These are phyloP conservation scores for Cyprinus carpio DNA, from an alignment of 2,113 vertebrate species.

Conservation along the genomic window DNA sequence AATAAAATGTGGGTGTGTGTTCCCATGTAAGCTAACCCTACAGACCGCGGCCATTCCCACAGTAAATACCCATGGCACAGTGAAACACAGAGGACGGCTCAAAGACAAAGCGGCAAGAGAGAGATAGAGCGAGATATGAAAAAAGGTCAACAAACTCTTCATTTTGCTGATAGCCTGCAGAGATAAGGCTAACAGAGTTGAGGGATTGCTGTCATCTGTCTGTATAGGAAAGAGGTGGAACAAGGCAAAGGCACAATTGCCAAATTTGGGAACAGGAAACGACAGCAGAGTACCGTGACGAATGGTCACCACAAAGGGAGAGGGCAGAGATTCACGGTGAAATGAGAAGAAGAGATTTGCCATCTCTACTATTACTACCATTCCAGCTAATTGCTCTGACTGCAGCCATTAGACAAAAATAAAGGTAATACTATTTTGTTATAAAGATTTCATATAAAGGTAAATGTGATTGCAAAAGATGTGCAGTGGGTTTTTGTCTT, in stretches of 20 bases:
- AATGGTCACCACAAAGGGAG: constrained; percentile 8
- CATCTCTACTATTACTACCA: background rate
- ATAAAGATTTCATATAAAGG: background rate
- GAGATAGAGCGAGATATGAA: background rate
- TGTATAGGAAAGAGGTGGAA: constrained; percentile 28
- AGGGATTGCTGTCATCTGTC: constrained; percentile 47
- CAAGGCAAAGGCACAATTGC: constrained; percentile 22
- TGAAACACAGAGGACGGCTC: constrained; percentile 26
- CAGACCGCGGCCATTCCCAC: constrained; percentile 1
- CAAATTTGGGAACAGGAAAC: constrained; percentile 34
- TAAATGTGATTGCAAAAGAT: background rate
- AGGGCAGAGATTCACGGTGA: background rate
- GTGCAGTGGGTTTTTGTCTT: background rate
- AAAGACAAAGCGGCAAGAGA: constrained; percentile 34
- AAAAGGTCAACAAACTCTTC: constrained; percentile 42
- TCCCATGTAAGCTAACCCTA: background rate
- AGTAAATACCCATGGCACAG: constrained; percentile 15
- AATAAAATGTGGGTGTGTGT: constrained; percentile 22
- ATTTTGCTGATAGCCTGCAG: constrained; percentile 45
- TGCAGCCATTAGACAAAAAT: background rate
- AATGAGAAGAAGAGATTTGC: background rate
- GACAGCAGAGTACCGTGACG: constrained; percentile 1
- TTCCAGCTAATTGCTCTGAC: background rate
- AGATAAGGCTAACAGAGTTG: constrained; percentile 36
- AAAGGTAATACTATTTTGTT: background rate